A percentile compares a stretch with the other conserved stretches of the same genome.
Evolutionary conservation across 2,888 invertebrate species (phyloP).

Genomic region (Tipula unca): DNA sequence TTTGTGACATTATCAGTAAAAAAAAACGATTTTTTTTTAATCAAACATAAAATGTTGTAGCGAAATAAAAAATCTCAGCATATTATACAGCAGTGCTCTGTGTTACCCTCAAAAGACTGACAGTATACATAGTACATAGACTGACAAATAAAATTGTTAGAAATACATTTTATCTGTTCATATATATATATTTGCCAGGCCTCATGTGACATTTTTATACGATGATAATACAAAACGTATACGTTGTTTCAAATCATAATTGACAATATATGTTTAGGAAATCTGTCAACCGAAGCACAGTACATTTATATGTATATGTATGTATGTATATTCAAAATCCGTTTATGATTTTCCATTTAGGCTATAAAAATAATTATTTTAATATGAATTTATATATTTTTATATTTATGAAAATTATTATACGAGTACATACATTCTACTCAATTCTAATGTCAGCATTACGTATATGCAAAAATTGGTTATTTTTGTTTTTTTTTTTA

Average conservation of each 20-base stretch:
- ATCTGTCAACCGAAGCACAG: background rate
- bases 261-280: background rate
- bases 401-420: background rate
- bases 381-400: no score
- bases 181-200: background rate
- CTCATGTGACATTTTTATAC: background rate
- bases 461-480: background rate
- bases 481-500: background rate
- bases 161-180: background rate
- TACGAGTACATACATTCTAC: no score
- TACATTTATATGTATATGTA: background rate
- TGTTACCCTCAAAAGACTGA: background rate
- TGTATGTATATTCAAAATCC: background rate
- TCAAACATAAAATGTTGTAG: background rate
- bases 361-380: background rate
- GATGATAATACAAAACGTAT: background rate
- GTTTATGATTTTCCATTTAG: background rate
- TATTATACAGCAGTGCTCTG: background rate
- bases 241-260: background rate
- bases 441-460: background rate
- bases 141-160: background rate
- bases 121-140: background rate
- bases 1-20: background rate
- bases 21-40: background rate
- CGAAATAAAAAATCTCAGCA: constrained; percentile 2